Evolutionary conservation across 1,140 invertebrate species (phyloP).

Genomic region (Hydropsyche tenuis): DNA sequence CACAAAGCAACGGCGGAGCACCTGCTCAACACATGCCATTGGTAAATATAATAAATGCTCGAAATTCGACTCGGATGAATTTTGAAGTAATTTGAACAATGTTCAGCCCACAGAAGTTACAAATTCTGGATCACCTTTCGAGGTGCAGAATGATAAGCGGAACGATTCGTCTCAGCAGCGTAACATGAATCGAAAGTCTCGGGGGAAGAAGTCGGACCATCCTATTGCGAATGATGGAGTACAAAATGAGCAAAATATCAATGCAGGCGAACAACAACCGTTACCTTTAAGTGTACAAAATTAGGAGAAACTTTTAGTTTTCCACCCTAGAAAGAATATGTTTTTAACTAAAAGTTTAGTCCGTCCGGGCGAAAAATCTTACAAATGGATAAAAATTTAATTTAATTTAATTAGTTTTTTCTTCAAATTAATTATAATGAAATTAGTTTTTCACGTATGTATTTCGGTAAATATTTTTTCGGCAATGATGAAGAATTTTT

Average conservation of each 20-base stretch:
- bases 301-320: neutral
- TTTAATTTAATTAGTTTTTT: neutral
- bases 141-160: slow-evolving; percentile 66
- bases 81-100: neutral
- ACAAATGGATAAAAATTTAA: neutral
- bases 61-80: neutral
- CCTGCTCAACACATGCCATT: slow-evolving; percentile 41
- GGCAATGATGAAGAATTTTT: too few relatives aligned
- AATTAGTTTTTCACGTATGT: too few relatives aligned
- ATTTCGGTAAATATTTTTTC: too few relatives aligned
- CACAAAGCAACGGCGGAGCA: slow-evolving; percentile 14
- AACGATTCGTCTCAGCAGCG: slow-evolving; percentile 56
- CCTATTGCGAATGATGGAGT: slow-evolving; percentile 9
- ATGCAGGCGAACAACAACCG: slow-evolving; percentile 38
- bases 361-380: neutral
- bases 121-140: slow-evolving; percentile 63
- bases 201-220: slow-evolving; percentile 41
- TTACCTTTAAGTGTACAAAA: slow-evolving; percentile 43
- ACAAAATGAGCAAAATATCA: slow-evolving; percentile 40
- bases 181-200: slow-evolving; percentile 31
- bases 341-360: neutral
- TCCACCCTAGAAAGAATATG: neutral
- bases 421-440: too few relatives aligned
- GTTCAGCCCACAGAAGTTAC: slow-evolving; percentile 59
- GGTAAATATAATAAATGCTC: slow-evolving; percentile 37